Conservation (phyloP, 2,888 invertebrate species). For the Aproaerema taeniolella region DNA sequence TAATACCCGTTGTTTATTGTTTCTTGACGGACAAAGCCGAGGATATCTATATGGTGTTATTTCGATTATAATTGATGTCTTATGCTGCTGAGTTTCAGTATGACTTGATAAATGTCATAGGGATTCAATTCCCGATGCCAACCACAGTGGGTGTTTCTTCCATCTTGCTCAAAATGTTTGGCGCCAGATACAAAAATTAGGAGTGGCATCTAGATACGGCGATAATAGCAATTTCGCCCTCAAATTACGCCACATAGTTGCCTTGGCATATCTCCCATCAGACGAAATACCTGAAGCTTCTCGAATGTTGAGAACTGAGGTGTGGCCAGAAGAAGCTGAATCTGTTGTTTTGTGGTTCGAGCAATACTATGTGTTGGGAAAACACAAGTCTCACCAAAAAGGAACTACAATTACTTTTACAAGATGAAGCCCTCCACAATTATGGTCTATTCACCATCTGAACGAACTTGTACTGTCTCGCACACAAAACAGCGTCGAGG, state of each 20-base stretch:
- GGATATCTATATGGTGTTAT: slow-evolving; percentile 15
- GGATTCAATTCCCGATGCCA: too few species aligned
- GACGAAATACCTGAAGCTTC: slow-evolving; percentile 18
- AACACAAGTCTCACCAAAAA: not conserved
- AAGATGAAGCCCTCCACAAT: not conserved
- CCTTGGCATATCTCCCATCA: slow-evolving; percentile 11
- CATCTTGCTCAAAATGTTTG: slow-evolving; percentile 14
- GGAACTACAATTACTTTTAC: not conserved
- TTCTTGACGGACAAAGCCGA: slow-evolving; percentile 15
- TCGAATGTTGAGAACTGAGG: not conserved
- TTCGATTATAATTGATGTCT: not conserved
- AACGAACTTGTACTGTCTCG: too few species aligned
- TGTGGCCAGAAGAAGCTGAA: not conserved
- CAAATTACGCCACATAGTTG: not conserved
- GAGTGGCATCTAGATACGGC: not conserved
- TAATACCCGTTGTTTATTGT: slow-evolving; percentile 16
- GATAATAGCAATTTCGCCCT: not conserved
- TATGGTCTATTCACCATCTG: too few species aligned
- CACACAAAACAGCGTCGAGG: too few species aligned
- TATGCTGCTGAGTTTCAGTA: slow-evolving; percentile 13
- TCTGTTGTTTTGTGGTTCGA: not conserved
- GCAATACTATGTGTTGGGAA: not conserved
- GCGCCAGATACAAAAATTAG: slow-evolving; percentile 15
- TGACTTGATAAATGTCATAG: too few species aligned
- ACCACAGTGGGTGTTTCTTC: slow-evolving; percentile 5